Conservation (phyloP, 2,797 vertebrate genomes). For the Protosalanx chinensis region DNA sequence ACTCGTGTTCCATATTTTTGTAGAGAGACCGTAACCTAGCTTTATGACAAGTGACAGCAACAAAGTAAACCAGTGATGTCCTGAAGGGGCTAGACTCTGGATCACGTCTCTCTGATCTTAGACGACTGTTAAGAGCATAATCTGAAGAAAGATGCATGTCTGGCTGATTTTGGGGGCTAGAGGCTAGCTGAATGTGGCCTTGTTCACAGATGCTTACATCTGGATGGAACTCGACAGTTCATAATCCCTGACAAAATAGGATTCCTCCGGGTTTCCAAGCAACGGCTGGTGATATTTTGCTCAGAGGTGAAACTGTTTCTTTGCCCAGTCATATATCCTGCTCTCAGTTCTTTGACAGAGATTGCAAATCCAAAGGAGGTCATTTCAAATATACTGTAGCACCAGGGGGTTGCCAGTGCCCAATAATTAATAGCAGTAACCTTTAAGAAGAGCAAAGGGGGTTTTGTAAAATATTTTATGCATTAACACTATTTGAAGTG, state of each 20-base stretch:
- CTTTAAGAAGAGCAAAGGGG: background rate
- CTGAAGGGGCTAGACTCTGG: slow-evolving; percentile 4
- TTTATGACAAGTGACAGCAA: too few relatives aligned
- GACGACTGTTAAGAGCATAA: slow-evolving; percentile 18
- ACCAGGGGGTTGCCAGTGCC: slow-evolving; percentile 1
- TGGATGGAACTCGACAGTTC: slow-evolving; percentile 18
- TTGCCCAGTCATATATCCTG: slow-evolving; percentile 8
- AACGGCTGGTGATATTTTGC: slow-evolving; percentile 33
- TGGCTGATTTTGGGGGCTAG: background rate
- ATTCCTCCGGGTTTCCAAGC: slow-evolving; percentile 37
- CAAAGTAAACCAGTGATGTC: too few relatives aligned
- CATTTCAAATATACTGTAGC: slow-evolving; percentile 18
- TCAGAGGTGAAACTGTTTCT: slow-evolving; percentile 22
- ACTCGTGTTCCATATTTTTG: too few relatives aligned
- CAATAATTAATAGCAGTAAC: slow-evolving; percentile 24
- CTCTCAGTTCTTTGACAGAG: slow-evolving; percentile 4
- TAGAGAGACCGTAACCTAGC: too few relatives aligned
- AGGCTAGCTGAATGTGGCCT: slow-evolving; percentile 29
- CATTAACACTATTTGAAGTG: slow-evolving; percentile 21
- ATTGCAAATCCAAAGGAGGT: slow-evolving; percentile 20
- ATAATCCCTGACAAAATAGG: slow-evolving; percentile 26
- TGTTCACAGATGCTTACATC: background rate
- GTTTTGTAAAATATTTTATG: slow-evolving; percentile 26
- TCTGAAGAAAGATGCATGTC: slow-evolving; percentile 5
- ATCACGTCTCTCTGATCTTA: slow-evolving; percentile 21